Base-by-base conservation (phyloP, 2,888 invertebrate species). In the Ectropis crepuscularia region DNA sequence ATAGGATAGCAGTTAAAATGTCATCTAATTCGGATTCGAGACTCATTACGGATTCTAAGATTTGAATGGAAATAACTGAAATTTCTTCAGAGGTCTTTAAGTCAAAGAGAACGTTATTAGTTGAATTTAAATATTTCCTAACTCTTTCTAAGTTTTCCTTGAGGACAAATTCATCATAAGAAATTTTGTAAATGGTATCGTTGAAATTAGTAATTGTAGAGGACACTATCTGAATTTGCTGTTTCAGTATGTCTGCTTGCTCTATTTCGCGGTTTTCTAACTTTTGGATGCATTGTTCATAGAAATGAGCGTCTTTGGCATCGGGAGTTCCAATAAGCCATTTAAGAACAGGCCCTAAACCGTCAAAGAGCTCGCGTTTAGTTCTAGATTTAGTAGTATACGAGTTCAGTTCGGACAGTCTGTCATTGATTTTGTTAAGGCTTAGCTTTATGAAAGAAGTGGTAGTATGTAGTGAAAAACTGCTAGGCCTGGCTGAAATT, bases 271-370 rank as follows among this genome's bases (percentile, higher is more conserved):
- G 70, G 58, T 72, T 77, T 65, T 80, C 76, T 9, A 78, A 48
- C 46, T 47, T 50, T 46, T 77, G 61, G 6, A 78, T 78, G 54
- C 76, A 78, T 50, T 76, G 64, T 8, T 76, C 70, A 12, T 77
- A 77, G 6, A 61, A 59, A 64, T 73, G 66, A 0, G 77, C 74
- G 50, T 77, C 74, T 63, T 70, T 73, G 0, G 78, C 74, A 49
- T 79, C 76, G 0, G 77, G 76, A 16, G 77, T 78, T 12, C 75
- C 75, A 9, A 77, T 75, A 0, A 78, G 71, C 65, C 70, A 77
- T 74, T 76, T 76, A 5, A 76, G 49, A 6, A 78, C 43, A 41
- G 74, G 67, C 47, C 78, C 70, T 10, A 78, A 45, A 7, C 72
- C 78, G 39, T 79, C 74, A 9, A 77, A 12, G 0, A 76, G 39